phyloP scores from a whole-genome alignment of 1,140 invertebrate genomes.

The Whitmania pigra region DNA sequence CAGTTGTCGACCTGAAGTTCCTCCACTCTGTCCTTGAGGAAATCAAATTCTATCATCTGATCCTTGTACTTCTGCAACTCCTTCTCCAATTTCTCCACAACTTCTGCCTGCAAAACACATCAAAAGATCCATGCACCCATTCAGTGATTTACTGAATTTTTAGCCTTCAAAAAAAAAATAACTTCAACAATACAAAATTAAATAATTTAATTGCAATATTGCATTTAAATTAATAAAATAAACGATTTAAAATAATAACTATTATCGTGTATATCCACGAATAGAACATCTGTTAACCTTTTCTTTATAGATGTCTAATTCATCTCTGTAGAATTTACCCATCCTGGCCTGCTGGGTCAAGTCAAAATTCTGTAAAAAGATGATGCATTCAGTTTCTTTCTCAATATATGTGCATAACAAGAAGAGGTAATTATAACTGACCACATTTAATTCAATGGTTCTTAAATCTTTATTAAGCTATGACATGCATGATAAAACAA shows the following conservation, averaged over 20 bases:
- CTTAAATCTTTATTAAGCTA: too few relatives aligned
- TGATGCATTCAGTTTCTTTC: not conserved
- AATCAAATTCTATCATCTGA: slow-evolving; percentile 3
- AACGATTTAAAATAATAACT: not conserved
- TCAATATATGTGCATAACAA: not conserved
- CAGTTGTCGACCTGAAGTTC: slow-evolving; percentile 5
- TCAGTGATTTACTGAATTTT: too few relatives aligned
- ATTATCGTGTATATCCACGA: not conserved
- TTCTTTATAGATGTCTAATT: slow-evolving; percentile 5
- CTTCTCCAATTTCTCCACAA: slow-evolving; percentile 1
- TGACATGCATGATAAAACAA: too few relatives aligned
- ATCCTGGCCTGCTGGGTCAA: not conserved
- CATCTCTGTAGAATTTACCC: slow-evolving; percentile 3
- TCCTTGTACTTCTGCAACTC: slow-evolving; percentile 2
- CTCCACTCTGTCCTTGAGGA: slow-evolving; percentile 6
- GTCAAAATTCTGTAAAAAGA: not conserved
- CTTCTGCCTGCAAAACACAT: not conserved
- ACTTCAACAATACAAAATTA: too few relatives aligned
- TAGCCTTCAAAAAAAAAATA: too few relatives aligned
- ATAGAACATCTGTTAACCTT: not conserved
- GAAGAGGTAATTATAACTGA: not conserved
- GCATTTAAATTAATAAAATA: not conserved
- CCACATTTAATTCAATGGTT: too few relatives aligned
- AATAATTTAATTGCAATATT: too few relatives aligned
- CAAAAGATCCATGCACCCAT: too few relatives aligned